Base-by-base conservation (phyloP, 2,888 invertebrate genomes). In the Galerucella nymphaeae region DNA sequence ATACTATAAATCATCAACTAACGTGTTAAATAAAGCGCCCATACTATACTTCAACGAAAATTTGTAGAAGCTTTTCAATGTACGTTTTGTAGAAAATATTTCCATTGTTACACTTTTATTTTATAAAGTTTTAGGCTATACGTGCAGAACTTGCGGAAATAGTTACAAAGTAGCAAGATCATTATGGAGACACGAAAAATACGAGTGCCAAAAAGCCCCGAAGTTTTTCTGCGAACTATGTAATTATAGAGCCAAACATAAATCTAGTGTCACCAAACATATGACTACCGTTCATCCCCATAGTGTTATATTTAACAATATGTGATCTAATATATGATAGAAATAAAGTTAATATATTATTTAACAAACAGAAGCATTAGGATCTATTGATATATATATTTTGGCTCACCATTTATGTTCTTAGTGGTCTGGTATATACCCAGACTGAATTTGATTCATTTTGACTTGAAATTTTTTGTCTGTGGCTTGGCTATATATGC, bases 161-260 rank as follows among this genome's bases (percentile, higher is more conserved):
- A 67, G 59, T 10, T 83, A 83, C 71, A 83, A 82, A 73, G 81
- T 79, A 6, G 79, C 80, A 57, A 69, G 82, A 42, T 82, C 83
- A 1, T 67, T 82, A n/a, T 81, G 81, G 81, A 76, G 83, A 63
- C 83, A 82, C 63, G 76, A 77, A 16, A 82, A 81, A 62, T 82
- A 81, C 73, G 82, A 83, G 66, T 83, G 83, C 70, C 81, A 82
- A 63, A 80, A 80, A 71, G 80, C 78, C 14, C 82, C 83, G 14
- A 74, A 77, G 11, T 83, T 83, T 59, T 74, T 71, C 18, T 81
- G 81, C 57, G 68, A 75, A 2, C 63, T 77, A 23, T 81, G 81
- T 57, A 65, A 71, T 9, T 81, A 81, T 71, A 79, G 70, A 57
- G 80, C 81, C 0, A 80, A 79, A 65, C 81, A 81, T 62, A 81